Evolutionary conservation across 2,888 invertebrate species (phyloP).

Genomic region (Ischnura elegans): DNA sequence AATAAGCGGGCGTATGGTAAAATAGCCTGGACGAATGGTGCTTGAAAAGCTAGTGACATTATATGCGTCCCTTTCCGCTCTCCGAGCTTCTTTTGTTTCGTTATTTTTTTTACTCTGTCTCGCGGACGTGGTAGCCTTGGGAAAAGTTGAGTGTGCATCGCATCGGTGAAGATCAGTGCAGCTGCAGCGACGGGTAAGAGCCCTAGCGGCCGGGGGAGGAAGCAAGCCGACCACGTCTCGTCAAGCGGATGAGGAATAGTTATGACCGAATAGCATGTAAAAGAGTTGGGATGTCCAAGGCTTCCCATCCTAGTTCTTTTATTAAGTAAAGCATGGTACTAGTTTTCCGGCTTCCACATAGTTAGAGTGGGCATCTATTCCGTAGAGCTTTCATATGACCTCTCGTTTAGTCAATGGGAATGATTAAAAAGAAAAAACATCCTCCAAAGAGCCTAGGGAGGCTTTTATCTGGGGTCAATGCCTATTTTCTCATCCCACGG

Average conservation of each 20-base stretch:
- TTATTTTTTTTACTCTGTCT: no score
- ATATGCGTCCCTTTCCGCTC: neutral
- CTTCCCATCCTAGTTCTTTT: neutral
- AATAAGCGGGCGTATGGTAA: neutral
- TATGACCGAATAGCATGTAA: neutral
- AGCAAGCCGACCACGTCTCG: neutral
- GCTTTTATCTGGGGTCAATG: no score
- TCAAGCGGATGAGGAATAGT: neutral
- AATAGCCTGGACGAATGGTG: neutral
- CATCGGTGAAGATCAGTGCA: neutral
- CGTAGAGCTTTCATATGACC: no score
- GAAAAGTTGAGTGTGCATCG: neutral
- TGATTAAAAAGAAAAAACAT: no score
- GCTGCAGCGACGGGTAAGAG: neutral
- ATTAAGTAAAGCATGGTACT: neutral
- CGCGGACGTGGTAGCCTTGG: neutral
- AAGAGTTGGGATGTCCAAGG: neutral
- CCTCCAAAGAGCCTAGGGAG: no score
- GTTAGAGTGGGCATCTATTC: neutral
- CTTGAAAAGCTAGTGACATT: conserved; percentile 23
- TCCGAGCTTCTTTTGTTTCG: neutral
- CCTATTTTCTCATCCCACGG: no score
- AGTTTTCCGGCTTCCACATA: neutral
- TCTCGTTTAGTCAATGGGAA: no score
- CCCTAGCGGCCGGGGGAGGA: neutral